Evolutionary conservation across 2,113 vertebrate genomes (phyloP).

Genomic region (Xerus inauris): DNA sequence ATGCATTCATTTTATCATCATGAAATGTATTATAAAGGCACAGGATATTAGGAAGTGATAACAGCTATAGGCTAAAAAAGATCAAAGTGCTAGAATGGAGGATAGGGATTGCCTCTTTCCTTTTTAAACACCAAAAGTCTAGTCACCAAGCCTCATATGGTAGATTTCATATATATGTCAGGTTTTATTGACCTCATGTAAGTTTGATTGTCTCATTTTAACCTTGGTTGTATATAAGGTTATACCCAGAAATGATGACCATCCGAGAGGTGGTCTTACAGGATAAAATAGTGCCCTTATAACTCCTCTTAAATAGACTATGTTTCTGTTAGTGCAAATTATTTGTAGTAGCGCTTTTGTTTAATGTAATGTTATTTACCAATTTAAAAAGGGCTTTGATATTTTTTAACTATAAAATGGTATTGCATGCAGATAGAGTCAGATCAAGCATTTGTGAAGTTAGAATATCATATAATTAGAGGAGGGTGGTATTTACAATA

Average conservation of each 20-base stretch:
- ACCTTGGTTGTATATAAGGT: background rate
- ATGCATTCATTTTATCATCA: background rate
- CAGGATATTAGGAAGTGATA: background rate
- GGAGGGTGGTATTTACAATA: background rate
- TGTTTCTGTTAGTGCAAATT: background rate
- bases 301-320: background rate
- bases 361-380: background rate
- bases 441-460: background rate
- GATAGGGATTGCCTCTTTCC: background rate
- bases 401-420: constrained; percentile 1
- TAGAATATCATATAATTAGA: background rate
- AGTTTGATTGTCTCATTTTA: background rate
- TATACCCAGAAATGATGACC: background rate
- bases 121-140: background rate
- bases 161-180: too few relatives aligned
- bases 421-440: background rate
- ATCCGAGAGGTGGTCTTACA: background rate
- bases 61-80: background rate
- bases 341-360: background rate
- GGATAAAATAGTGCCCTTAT: background rate
- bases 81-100: background rate
- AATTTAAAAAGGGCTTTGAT: background rate
- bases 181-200: background rate
- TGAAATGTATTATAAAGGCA: background rate
- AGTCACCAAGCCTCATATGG: background rate